Conservation (phyloP, 2,888 invertebrate species). For the Conomelus anceps region DNA sequence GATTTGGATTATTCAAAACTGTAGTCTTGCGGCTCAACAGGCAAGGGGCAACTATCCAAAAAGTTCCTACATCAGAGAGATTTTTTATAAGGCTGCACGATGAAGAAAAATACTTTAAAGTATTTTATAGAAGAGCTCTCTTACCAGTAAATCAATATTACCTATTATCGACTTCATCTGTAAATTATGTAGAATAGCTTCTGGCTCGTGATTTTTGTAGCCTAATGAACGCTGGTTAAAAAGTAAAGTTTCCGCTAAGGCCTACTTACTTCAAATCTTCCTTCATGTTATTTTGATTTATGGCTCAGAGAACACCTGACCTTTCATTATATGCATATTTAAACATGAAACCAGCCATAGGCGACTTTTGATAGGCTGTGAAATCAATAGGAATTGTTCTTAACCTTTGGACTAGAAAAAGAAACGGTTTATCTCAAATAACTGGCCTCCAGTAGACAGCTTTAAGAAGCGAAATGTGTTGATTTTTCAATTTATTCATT, state of each 20-base stretch:
- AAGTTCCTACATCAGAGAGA: no score
- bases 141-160: not conserved
- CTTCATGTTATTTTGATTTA: not conserved
- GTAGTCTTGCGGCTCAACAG: no score
- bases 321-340: not conserved
- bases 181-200: not conserved
- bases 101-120: no score
- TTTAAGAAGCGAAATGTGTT: not conserved
- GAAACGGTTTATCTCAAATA: not conserved
- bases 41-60: no score
- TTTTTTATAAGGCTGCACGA: no score
- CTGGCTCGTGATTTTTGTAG: not conserved
- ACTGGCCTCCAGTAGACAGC: not conserved
- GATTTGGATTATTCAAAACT: no score
- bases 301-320: not conserved
- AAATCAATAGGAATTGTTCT: not conserved
- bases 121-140: no score
- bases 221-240: not conserved
- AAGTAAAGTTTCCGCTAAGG: not conserved
- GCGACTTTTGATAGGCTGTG: not conserved
- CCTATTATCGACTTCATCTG: not conserved
- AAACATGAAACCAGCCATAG: not conserved
- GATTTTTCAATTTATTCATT: not conserved
- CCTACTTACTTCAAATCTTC: not conserved
- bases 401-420: not conserved